A percentile compares a stretch with the other conserved stretches of the same genome.
These are phyloP conservation scores for Gisinianus flammeolus DNA, from an alignment of 2,888 invertebrate genomes.

Conservation along the genomic window DNA sequence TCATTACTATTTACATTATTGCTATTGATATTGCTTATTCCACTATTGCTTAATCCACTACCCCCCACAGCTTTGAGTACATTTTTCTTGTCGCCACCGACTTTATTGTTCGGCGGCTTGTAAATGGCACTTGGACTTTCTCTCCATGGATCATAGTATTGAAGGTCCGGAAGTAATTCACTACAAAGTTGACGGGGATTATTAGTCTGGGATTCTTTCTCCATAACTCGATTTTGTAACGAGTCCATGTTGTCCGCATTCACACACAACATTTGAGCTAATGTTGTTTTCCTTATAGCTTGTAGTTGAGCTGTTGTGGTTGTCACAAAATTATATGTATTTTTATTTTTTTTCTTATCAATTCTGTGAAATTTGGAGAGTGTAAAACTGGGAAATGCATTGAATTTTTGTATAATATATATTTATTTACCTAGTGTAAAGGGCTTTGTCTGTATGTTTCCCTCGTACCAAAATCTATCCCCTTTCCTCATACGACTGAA, in stretches of 20 bases:
- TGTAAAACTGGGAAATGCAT: no score
- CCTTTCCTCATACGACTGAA: constrained; percentile 79
- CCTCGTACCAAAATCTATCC: constrained; percentile 90
- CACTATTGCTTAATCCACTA: no score
- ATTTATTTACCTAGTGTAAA: constrained; percentile 70
- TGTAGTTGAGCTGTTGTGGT: constrained; percentile 32
- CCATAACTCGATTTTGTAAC: constrained; percentile 75
- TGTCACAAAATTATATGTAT: constrained; percentile 11
- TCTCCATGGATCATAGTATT: constrained; percentile 16
- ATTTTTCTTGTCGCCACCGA: not conserved
- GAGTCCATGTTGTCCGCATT: constrained; percentile 72
- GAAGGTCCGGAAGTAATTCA: not conserved
- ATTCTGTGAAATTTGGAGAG: not conserved
- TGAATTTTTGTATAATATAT: no score
- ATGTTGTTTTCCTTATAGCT: constrained; percentile 67
- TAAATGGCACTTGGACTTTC: not conserved
- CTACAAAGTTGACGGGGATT: constrained; percentile 8
- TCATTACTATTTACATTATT: not conserved
- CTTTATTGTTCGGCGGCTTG: not conserved
- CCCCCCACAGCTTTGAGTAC: not conserved
- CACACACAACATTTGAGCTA: constrained; percentile 77
- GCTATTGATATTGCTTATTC: not conserved
- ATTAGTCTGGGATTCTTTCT: constrained; percentile 61
- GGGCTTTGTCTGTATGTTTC: constrained; percentile 68
- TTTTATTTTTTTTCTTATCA: not conserved